phyloP scores from a whole-genome alignment of 2,113 vertebrate species.

The Sinocyclocheilus anophthalmus region DNA sequence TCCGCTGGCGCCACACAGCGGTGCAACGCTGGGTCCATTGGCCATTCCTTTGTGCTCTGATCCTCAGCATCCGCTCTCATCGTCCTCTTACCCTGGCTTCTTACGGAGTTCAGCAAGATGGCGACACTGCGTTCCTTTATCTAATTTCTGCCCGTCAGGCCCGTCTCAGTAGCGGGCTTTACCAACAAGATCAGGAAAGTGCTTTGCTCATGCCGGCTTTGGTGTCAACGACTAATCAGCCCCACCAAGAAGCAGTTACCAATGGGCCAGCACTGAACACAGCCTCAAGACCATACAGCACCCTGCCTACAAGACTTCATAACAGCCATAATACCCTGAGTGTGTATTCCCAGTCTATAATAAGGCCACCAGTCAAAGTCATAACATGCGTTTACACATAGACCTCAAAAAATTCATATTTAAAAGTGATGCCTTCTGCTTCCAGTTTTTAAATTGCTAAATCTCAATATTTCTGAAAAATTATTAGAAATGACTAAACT shows the following conservation, averaged over 20 bases:
- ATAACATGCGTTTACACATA: too few species aligned
- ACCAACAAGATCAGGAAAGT: constrained; percentile 79
- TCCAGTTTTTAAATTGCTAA: too few species aligned
- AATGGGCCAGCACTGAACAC: constrained; percentile 62
- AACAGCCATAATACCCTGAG: constrained; percentile 68
- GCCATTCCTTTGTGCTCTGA: constrained; percentile 85
- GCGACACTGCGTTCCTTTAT: constrained; percentile 89
- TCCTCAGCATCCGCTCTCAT: constrained; percentile 76
- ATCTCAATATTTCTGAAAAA: too few species aligned
- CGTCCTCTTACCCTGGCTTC: too few species aligned
- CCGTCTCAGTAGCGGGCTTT: constrained; percentile 73
- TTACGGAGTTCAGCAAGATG: constrained; percentile 83
- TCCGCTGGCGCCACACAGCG: too few species aligned
- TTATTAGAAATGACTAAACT: too few species aligned
- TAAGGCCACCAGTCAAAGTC: neutral
- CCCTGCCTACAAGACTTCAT: constrained; percentile 71
- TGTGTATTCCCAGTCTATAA: constrained; percentile 39
- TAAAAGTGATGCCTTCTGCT: too few species aligned
- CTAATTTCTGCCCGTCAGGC: constrained; percentile 80
- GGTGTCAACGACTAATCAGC: neutral
- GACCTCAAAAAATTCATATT: too few species aligned
- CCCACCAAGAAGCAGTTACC: constrained; percentile 16
- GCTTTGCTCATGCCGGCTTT: constrained; percentile 64
- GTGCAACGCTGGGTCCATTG: constrained; percentile 94
- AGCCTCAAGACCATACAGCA: constrained; percentile 69